Evolutionary conservation across 2,797 vertebrate genomes (phyloP), one percentile per base, ranked within the genome.

Genomic region (Enteromius trimaculatus): DNA sequence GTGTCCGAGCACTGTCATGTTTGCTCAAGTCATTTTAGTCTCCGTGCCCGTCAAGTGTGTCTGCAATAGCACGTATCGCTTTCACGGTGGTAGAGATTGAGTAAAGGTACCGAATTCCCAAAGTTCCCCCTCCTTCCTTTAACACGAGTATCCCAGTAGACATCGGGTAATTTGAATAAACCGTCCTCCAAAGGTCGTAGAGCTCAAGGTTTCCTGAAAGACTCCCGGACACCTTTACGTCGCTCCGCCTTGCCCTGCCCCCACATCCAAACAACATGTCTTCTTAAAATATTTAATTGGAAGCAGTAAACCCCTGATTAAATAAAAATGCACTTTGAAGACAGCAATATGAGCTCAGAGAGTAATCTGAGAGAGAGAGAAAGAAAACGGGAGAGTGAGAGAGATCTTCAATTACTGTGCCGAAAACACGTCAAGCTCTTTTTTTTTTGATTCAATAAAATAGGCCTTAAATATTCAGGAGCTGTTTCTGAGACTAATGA

Each of bases 251-350:
- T 66, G 64, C 37, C 80, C 77, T 71, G 69, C 90, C 89, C 88
- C 86, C 87, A 66, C 81, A 86, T 60, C 60, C 68, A 55, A 78
- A 70, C 82, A 83, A 72, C 19, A 85, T 89, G 86, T 93, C 89
- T 86, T 91, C 87, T 90, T 90, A 90, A 92, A 92, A 92, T 91
- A 87, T 93, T 91, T 93, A 92, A 94, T 91, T 93, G 90, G 89
- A 89, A 90, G 89, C 92, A 84, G 84, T 92, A 91, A 92, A 92
- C 84, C 86, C 77, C 88, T 91, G 90, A 92, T 92, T 91, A 91
- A 93, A 93, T 91, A 89, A 91, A 88, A 91, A 91, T 87, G 77
- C 87, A 90, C 88, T 92, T 91, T 90, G 87, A 92, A 89, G 89
- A 84, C 71, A 79, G 88, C 88, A 89, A 83, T 90, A 90, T 77